Evolutionary conservation across 2,888 invertebrate species (phyloP).

Genomic region (Anthophora plumipes): DNA sequence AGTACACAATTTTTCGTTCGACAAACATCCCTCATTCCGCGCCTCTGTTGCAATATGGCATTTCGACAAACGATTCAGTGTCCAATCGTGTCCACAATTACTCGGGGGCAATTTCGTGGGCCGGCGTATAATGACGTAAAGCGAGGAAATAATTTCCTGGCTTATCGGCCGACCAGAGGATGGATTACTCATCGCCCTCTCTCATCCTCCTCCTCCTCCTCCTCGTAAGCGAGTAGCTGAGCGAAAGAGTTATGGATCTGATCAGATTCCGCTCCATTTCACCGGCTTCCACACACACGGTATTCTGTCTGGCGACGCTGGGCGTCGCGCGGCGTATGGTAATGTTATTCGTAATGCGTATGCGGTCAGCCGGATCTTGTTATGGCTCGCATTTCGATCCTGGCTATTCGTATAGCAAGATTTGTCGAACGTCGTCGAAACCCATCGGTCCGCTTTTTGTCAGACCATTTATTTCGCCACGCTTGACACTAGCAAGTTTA

Average conservation of each 20-base stretch:
- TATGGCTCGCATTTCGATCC: slow-evolving; percentile 21
- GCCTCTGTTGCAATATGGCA: not conserved
- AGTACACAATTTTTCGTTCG: not conserved
- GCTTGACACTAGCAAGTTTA: slow-evolving; percentile 4
- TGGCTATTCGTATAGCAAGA: slow-evolving; percentile 12
- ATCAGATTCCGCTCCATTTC: slow-evolving; percentile 54
- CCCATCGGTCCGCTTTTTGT: slow-evolving; percentile 28
- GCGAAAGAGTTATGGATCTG: slow-evolving; percentile 56
- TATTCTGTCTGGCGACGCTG: slow-evolving; percentile 17
- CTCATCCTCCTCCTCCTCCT: not conserved
- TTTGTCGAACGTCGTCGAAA: slow-evolving; percentile 29
- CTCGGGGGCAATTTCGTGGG: slow-evolving; percentile 16
- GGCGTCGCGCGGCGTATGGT: slow-evolving; percentile 26
- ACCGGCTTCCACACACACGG: slow-evolving; percentile 3
- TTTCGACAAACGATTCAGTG: not conserved
- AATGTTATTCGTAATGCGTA: slow-evolving; percentile 48
- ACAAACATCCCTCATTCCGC: not conserved
- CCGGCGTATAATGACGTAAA: not conserved
- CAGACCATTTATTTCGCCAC: slow-evolving; percentile 28
- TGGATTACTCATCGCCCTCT: slow-evolving; percentile 35
- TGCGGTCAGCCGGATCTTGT: slow-evolving; percentile 41
- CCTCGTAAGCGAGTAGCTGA: slow-evolving; percentile 37
- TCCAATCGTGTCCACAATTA: slow-evolving; percentile 16
- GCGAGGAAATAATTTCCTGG: slow-evolving; percentile 28
- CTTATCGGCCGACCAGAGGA: slow-evolving; percentile 18